Conservation (phyloP, 1,140 invertebrate species). For the Harlomillsia oculata region DNA sequence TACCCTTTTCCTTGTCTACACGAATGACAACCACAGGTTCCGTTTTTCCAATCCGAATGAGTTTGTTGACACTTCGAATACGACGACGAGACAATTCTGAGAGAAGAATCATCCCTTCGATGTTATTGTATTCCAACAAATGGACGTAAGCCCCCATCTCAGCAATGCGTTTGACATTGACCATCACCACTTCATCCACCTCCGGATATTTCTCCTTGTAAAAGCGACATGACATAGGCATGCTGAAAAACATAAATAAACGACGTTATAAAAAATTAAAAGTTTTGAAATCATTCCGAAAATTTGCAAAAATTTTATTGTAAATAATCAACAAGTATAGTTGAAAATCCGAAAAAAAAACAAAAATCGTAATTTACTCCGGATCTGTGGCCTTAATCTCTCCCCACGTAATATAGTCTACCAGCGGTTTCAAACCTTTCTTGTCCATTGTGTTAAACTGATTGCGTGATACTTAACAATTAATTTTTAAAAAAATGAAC, state of each 20-base stretch:
- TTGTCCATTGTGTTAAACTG: too few relatives aligned
- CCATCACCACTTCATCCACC: conserved; percentile 99
- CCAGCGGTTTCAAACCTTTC: too few relatives aligned
- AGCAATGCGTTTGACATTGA: conserved; percentile 94
- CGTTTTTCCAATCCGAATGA: conserved; percentile 95
- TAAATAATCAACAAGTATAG: too few relatives aligned
- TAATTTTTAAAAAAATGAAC: too few relatives aligned
- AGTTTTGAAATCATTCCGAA: too few relatives aligned
- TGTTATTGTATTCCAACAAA: conserved; percentile 96
- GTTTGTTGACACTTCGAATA: conserved; percentile 98
- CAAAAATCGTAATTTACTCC: too few relatives aligned
- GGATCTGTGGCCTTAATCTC: too few relatives aligned
- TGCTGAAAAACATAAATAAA: conserved; percentile 48
- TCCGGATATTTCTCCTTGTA: conserved; percentile 97
- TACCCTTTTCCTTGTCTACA: conserved; percentile 98
- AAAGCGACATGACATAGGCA: conserved; percentile 94
- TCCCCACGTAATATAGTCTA: too few relatives aligned
- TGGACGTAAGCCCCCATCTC: conserved; percentile 99
- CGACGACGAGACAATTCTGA: conserved; percentile 95
- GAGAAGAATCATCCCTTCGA: conserved; percentile 91
- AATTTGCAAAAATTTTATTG: too few relatives aligned
- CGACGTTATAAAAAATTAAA: too few relatives aligned
- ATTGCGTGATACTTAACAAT: too few relatives aligned
- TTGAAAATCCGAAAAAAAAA: too few relatives aligned
- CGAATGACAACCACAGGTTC: conserved; percentile 99